Evolutionary conservation across 1,140 invertebrate species (phyloP), one percentile per base, ranked within the genome.

Genomic region (Magallana ariakensis): DNA sequence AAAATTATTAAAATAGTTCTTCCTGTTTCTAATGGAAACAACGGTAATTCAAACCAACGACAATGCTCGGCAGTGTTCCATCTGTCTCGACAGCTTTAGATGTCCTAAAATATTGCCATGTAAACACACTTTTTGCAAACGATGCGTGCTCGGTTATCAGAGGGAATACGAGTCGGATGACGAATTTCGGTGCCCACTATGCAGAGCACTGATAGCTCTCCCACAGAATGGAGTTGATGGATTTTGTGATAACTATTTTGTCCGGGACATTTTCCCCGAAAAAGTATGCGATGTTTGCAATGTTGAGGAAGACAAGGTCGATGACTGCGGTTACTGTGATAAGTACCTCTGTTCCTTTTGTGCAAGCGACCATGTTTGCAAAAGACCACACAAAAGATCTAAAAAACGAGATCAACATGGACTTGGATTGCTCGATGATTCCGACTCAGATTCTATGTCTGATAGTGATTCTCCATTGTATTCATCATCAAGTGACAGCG

Each of bases 221-320:
- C 80, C 80, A 53, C 33, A 81, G 54, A 55, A 54, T 15, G 80
- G 80, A 53, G 80, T 81, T 53, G 55, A n/a, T 0, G 80, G 80
- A 54, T 81, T 81, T 19, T 81, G 80, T n/a, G 80, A 81, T 81
- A 81, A 81, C 19, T 81, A 81, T 54, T 81, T 81, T 55, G 33
- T 81, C 46, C 55, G 46, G 15, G 55, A 56, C 55, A 55, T 81
- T n/a, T 56, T 16, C 46, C 80, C 80, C 13, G 80, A 81, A n/a
- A n/a, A 26, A 9, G 80, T 81, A 0, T 81, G 80, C 54, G 80
- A 81, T 5, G 15, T 55, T 26, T 81, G 80, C 46, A 55, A 54
- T 16, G 80, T 53, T 6, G 80, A 81, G 80, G 80, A 81, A 56
- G 80, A 81, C 19, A 26, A 55, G 16, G 80, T 81, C 9, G 80